Conservation (phyloP, 1,140 invertebrate genomes). For the Agrypnia vestita region DNA sequence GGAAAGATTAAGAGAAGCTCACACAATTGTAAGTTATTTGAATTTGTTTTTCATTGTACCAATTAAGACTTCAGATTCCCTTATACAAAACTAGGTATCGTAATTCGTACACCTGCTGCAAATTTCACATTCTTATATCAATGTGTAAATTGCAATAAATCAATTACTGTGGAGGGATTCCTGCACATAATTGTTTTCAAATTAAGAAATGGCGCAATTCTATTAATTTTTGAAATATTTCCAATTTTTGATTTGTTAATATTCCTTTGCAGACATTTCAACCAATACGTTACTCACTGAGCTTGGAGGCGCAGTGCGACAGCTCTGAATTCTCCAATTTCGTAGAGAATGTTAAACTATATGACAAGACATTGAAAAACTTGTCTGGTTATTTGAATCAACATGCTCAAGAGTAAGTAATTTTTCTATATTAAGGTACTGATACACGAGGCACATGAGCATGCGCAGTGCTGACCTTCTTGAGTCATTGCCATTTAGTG, state of each 20-base stretch:
- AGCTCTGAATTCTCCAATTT: constrained; percentile 63
- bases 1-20: constrained; percentile 64
- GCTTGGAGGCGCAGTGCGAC: constrained; percentile 58
- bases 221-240: constrained; percentile 36
- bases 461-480: no score
- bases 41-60: background rate
- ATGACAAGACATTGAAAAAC: constrained; percentile 69
- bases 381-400: constrained; percentile 66
- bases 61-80: background rate
- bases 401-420: constrained; percentile 65
- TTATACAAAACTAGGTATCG: no score
- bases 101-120: no score
- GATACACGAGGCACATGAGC: no score
- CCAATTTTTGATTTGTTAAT: background rate
- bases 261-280: constrained; percentile 65
- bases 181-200: constrained; percentile 1
- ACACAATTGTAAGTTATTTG: constrained; percentile 64
- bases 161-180: no score
- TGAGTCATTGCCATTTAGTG: no score
- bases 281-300: constrained; percentile 64
- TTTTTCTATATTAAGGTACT: no score
- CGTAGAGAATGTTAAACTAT: constrained; percentile 67
- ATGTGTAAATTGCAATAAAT: no score
- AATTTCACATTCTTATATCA: no score
- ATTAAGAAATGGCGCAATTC: background rate